Evolutionary conservation across 30 jellyfish, hydroid and myxozoan species (phyloP).

Genomic region (Euphysa ruthae): DNA sequence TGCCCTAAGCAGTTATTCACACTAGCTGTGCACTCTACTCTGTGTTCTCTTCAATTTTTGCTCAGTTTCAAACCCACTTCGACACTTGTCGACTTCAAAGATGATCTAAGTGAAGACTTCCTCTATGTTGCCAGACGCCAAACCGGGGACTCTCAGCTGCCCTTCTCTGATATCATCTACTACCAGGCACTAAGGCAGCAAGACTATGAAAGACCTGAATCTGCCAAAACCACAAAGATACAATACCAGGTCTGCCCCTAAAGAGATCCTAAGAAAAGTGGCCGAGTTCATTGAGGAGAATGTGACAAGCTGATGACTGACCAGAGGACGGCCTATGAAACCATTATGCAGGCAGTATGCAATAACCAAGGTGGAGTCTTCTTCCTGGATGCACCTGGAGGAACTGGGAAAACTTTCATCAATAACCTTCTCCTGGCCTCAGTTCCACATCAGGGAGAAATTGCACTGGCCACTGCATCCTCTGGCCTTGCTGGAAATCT

Average conservation of each 20-base stretch:
- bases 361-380: background rate
- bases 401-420: constrained; percentile 62
- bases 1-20: background rate
- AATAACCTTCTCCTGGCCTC: constrained; percentile 16
- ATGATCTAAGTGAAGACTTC: background rate
- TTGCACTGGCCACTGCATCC: constrained; percentile 46
- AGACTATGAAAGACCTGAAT: background rate
- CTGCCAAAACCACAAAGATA: too few species aligned
- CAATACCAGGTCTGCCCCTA: too few species aligned
- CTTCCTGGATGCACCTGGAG: constrained; percentile 72
- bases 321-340: background rate
- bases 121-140: background rate
- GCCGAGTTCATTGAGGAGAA: too few species aligned
- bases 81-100: background rate
- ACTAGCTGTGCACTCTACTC: background rate
- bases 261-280: too few species aligned
- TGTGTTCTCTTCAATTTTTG: background rate
- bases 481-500: constrained; percentile 63
- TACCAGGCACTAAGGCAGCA: background rate
- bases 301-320: background rate
- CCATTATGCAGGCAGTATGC: background rate
- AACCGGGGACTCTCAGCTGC: background rate
- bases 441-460: constrained; percentile 12
- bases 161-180: background rate
- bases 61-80: background rate